phyloP scores from a whole-genome alignment of 2,113 vertebrate species.

The Strix uralensis region DNA sequence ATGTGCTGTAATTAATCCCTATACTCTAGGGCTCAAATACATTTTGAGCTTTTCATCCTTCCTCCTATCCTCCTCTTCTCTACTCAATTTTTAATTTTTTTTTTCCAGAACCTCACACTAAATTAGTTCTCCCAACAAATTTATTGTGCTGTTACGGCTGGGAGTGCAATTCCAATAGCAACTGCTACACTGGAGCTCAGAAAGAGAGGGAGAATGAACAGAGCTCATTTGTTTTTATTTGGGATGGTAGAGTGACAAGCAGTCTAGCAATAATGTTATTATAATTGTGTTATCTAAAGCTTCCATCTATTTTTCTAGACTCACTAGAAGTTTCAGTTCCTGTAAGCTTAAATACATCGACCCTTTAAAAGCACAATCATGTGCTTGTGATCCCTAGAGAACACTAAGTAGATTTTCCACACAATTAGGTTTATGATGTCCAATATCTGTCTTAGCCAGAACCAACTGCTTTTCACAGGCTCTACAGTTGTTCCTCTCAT shows the following conservation, averaged over 20 bases:
- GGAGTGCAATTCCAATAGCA: neutral
- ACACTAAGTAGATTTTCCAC: slow-evolving; percentile 35
- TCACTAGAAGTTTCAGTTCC: slow-evolving; percentile 5
- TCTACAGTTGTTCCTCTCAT: neutral
- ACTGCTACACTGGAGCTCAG: neutral
- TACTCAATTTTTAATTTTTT: neutral
- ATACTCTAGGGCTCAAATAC: neutral
- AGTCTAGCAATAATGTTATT: neutral
- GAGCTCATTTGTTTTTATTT: neutral
- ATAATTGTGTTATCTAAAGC: slow-evolving; percentile 26
- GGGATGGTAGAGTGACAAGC: neutral
- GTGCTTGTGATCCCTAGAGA: slow-evolving; percentile 17
- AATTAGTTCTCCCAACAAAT: neutral
- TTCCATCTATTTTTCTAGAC: slow-evolving; percentile 41
- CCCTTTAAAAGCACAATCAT: slow-evolving; percentile 37
- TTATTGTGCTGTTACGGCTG: neutral
- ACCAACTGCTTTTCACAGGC: neutral
- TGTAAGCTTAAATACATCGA: slow-evolving; percentile 7
- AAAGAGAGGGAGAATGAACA: neutral
- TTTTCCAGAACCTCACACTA: neutral
- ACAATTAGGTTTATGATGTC: slow-evolving; percentile 26
- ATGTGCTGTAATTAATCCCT: neutral
- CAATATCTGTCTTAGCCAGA: neutral
- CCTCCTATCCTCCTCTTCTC: neutral
- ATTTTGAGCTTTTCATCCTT: neutral